A percentile compares a stretch with the other conserved stretches of the same genome.
These are phyloP conservation scores for Mantis religiosa DNA, from an alignment of 2,888 invertebrate species.

Conservation along the genomic window DNA sequence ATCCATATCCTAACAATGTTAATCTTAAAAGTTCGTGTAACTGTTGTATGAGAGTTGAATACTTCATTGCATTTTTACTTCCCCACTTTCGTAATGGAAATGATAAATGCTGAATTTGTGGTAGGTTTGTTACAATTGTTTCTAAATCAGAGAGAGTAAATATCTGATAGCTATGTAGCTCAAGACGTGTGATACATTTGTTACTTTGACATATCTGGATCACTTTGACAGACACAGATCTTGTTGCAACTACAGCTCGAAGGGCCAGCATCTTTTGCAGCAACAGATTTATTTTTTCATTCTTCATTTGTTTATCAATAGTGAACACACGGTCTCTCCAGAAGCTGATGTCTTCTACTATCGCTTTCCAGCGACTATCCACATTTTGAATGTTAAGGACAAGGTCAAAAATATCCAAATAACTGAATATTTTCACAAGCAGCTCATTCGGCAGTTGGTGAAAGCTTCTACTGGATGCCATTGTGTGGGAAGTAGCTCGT, in stretches of 20 bases:
- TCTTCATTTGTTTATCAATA: neutral
- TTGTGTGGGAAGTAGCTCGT: too few relatives aligned
- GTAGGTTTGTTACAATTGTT: neutral
- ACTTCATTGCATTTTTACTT: too few relatives aligned
- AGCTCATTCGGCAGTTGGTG: too few relatives aligned
- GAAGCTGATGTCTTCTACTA: neutral
- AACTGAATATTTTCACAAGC: too few relatives aligned
- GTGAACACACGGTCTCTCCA: neutral
- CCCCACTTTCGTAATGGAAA: too few relatives aligned
- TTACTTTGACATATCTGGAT: neutral
- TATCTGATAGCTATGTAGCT: neutral
- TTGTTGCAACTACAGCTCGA: neutral
- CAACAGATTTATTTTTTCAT: neutral
- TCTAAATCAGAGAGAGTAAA: neutral
- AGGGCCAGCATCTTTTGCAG: neutral
- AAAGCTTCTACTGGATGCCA: too few relatives aligned
- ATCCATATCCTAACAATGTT: too few relatives aligned
- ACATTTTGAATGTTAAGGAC: conserved; percentile 4
- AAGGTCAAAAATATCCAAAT: neutral
- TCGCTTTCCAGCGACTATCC: neutral
- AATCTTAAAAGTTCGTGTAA: too few relatives aligned
- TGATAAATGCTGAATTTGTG: neutral
- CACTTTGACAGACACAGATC: neutral
- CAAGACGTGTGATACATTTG: too few relatives aligned
- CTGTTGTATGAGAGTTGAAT: too few relatives aligned